A percentile compares a stretch with the other conserved stretches of the same genome.
These are phyloP conservation scores for Toxotes lorentzi DNA, from an alignment of 2,797 vertebrate species.

Conservation along the genomic window DNA sequence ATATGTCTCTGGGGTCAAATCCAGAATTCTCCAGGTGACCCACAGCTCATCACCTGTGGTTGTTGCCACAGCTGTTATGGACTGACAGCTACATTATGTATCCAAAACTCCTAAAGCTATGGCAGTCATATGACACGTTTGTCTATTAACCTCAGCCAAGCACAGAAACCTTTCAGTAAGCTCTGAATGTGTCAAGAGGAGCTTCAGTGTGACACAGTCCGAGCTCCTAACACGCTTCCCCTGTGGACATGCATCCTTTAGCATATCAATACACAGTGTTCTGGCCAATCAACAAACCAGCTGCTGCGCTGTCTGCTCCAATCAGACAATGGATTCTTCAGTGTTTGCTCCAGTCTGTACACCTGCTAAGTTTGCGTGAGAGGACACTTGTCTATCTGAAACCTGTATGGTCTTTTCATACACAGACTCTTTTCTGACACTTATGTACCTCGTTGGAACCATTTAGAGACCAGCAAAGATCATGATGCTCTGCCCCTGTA, in stretches of 20 bases:
- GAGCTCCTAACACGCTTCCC: background rate
- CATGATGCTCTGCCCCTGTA: too few species aligned
- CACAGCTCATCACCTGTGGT: too few species aligned
- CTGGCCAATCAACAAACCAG: constrained; percentile 35
- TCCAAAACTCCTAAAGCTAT: too few species aligned
- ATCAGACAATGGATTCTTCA: constrained; percentile 21
- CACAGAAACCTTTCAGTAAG: too few species aligned
- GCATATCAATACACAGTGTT: constrained; percentile 32
- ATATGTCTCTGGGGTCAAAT: too few species aligned
- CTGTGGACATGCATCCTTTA: constrained; percentile 9
- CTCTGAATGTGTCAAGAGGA: background rate
- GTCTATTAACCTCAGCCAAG: too few species aligned
- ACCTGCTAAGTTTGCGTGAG: constrained; percentile 28
- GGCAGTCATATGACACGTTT: too few species aligned
- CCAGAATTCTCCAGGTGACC: too few species aligned
- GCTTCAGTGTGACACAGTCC: background rate
- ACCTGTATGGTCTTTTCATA: background rate
- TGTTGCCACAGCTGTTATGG: too few species aligned
- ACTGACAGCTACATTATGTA: too few species aligned
- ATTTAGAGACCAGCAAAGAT: background rate
- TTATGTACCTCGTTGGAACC: background rate
- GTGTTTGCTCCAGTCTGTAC: background rate
- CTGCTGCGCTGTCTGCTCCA: constrained; percentile 23
- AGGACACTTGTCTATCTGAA: constrained; percentile 15
- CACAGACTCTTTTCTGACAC: background rate